phyloP scores from a whole-genome alignment of 2,888 invertebrate species.

The Meiosimyza decipiens region DNA sequence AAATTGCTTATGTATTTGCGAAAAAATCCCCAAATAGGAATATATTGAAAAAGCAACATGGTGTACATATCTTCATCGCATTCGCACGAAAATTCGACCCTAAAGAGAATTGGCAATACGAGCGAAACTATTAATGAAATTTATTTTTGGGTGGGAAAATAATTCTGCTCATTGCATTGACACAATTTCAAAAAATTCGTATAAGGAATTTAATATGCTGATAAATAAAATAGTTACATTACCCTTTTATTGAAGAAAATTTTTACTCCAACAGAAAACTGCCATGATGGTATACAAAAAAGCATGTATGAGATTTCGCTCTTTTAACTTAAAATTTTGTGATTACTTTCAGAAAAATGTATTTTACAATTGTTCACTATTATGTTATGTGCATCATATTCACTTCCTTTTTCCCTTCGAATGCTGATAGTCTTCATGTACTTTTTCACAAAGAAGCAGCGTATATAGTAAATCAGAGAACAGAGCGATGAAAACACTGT shows the following conservation, averaged over 20 bases:
- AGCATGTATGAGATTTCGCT: background rate
- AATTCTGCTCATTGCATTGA: slow-evolving; percentile 32
- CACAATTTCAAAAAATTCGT: slow-evolving; percentile 36
- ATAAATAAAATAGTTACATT: background rate
- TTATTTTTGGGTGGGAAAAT: slow-evolving; percentile 34
- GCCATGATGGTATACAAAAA: too few species aligned
- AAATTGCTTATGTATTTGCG: slow-evolving; percentile 1
- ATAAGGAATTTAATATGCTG: background rate
- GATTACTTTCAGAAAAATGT: slow-evolving; percentile 16
- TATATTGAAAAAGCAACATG: slow-evolving; percentile 1
- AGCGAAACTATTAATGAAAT: slow-evolving; percentile 15
- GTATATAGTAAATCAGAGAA: background rate
- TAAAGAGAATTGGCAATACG: slow-evolving; percentile 7
- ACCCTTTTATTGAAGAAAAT: too few species aligned
- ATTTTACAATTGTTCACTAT: slow-evolving; percentile 27
- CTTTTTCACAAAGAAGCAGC: slow-evolving; percentile 12
- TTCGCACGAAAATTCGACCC: slow-evolving; percentile 29
- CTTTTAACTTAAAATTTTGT: slow-evolving; percentile 10
- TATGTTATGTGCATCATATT: slow-evolving; percentile 25
- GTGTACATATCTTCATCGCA: slow-evolving; percentile 16
- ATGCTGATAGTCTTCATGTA: slow-evolving; percentile 2
- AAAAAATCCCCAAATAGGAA: slow-evolving; percentile 17
- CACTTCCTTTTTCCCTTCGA: slow-evolving; percentile 19
- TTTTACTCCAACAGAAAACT: too few species aligned
- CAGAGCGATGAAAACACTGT: slow-evolving; percentile 18